Base-by-base conservation (phyloP, 2,797 vertebrate genomes). In the Phaenicophaeus curvirostris region DNA sequence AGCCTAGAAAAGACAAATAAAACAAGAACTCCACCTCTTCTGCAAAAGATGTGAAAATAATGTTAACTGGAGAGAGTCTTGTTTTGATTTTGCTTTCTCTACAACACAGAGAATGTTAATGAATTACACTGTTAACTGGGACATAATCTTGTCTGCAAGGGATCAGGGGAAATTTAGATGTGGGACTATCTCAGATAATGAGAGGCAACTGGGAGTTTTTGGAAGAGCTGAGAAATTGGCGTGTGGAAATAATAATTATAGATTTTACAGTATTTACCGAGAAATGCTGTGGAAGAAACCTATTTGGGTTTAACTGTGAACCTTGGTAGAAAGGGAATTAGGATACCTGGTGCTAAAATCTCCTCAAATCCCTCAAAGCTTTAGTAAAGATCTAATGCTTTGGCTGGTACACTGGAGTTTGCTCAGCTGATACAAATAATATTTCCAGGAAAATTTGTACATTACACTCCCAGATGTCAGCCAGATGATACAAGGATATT, bases 81-180 rank as follows among this genome's bases (percentile, higher is more conserved):
- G 59, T 75, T 65, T 78, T 79, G 65, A 75, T 97, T 95, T 94
- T 39, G 33, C 92, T 96, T 96, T 94, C 82, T 91, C 63, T 90
- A 59, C 91, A 97, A 39, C 77, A 96, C 59, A 95, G 85, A 92
- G 84, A 96, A 95, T 95, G 50, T 46, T 96, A 97, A 97, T 96
- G 91, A 97, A 96, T 96, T 96, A 85, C 62, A 75, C 83, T 94
- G 66, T 91, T 94, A 98, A 97, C 82, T 97, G 95, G 96, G 96
- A 96, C 94, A 95, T 94, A 94, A 95, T 97, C 90, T 91, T 95
- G 89, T 95, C 88, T 91, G 63, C 81, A 93, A 90, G 78, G 93
- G 84, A 97, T 94, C 94, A 95, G 96, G 90, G 96, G 94, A 97
- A 97, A 97, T 97, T 97, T 90, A 97, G 96, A 97, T 95, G 67